Conservation (phyloP, 1,140 invertebrate species). For the Lasioglossum albipes region DNA sequence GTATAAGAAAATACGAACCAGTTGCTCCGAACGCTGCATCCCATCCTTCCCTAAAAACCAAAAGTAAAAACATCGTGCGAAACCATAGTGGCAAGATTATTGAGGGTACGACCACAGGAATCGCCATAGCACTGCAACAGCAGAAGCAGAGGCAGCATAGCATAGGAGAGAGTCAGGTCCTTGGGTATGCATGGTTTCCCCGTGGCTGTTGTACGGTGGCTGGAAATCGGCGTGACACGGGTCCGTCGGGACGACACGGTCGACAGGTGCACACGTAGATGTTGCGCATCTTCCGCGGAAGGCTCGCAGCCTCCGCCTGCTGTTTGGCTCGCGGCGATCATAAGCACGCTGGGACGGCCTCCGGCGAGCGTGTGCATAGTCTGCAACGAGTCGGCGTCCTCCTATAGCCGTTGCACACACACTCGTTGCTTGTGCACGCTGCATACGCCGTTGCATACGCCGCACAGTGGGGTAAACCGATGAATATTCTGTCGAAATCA, state of each 20-base stretch:
- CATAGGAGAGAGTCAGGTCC: no score
- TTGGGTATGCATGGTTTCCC: neutral
- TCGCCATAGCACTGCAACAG: no score
- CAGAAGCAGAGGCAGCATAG: no score
- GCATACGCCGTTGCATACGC: neutral
- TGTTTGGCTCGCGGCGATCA: conserved; percentile 38
- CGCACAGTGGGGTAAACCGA: no score
- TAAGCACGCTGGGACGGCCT: conserved; percentile 39
- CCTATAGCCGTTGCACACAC: conserved; percentile 38
- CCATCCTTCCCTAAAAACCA: no score
- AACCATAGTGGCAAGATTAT: no score
- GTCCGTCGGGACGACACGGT: conserved; percentile 38
- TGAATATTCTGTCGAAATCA: no score
- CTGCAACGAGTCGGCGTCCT: conserved; percentile 51
- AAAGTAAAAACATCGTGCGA: no score
- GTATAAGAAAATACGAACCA: no score
- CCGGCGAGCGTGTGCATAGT: conserved; percentile 43
- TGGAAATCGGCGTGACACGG: conserved; percentile 37
- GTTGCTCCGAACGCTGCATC: no score
- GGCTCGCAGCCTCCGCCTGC: neutral
- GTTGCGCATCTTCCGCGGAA: conserved; percentile 43
- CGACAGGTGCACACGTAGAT: conserved; percentile 61
- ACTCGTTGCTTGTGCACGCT: conserved; percentile 29
- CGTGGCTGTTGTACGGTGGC: neutral
- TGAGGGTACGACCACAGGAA: no score